A percentile compares a stretch with the other conserved stretches of the same genome.
phyloP scores from a whole-genome alignment of 1,140 invertebrate species.

The Calephelis virginiensis region DNA sequence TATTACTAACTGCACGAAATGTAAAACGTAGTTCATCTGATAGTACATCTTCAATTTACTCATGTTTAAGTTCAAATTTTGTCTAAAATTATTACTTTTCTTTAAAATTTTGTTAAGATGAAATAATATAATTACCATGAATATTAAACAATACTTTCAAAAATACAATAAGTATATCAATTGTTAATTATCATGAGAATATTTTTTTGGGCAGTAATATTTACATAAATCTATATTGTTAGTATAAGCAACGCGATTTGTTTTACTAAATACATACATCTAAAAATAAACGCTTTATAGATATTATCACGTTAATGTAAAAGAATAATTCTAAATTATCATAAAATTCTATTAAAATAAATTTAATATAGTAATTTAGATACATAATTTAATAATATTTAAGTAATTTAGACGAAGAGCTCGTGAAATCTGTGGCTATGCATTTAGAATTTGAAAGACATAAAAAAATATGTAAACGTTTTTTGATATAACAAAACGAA shows the following conservation, averaged over 20 bases:
- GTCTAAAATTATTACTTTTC: too few relatives aligned
- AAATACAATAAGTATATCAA: not conserved
- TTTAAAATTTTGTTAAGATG: too few relatives aligned
- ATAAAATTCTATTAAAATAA: slow-evolving; percentile 42
- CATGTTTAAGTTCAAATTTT: too few relatives aligned
- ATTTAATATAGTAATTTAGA: slow-evolving; percentile 1
- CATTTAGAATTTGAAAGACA: too few relatives aligned
- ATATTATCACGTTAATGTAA: slow-evolving; percentile 56
- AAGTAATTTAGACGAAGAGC: not conserved
- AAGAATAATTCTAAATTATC: slow-evolving; percentile 68
- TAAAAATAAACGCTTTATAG: slow-evolving; percentile 64
- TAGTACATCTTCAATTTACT: too few relatives aligned
- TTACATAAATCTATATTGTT: not conserved
- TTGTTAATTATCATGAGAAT: not conserved
- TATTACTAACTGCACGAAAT: not conserved
- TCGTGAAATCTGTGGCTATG: not conserved
- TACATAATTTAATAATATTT: too few relatives aligned
- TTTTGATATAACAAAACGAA: not conserved
- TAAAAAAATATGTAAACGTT: not conserved
- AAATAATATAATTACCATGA: too few relatives aligned
- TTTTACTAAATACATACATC: slow-evolving; percentile 16
- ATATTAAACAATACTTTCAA: too few relatives aligned
- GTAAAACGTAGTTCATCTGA: too few relatives aligned
- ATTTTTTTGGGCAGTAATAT: slow-evolving; percentile 4
- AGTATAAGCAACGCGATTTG: slow-evolving; percentile 2